Conservation (phyloP, 1,140 invertebrate genomes). For the Phymastichus coffea region DNA sequence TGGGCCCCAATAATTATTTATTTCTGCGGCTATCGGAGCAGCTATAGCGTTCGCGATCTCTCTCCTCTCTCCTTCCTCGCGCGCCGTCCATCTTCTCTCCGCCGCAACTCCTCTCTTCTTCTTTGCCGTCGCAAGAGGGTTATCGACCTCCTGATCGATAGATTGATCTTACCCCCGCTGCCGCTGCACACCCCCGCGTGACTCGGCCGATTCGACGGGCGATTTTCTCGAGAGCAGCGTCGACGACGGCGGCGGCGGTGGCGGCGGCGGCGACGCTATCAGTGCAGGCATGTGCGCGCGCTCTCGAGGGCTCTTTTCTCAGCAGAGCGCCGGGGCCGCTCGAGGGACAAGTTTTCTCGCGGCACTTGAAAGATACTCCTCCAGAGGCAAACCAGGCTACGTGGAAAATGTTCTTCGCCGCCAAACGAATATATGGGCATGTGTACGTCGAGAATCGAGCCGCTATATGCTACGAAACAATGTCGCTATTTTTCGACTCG, state of each 20-base stretch:
- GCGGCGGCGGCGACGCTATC: background rate
- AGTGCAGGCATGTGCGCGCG: background rate
- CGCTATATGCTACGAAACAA: too few species aligned
- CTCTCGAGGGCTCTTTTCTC: constrained; percentile 17
- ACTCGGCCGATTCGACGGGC: constrained; percentile 33
- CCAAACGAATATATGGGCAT: too few species aligned
- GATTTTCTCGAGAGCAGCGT: constrained; percentile 9
- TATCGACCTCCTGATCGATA: constrained; percentile 31
- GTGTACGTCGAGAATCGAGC: too few species aligned
- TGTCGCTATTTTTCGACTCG: too few species aligned
- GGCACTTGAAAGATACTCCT: constrained; percentile 14
- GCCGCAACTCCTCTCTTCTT: background rate
- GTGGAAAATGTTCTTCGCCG: too few species aligned
- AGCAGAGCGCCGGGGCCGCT: background rate
- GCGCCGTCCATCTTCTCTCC: background rate
- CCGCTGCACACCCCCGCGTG: constrained; percentile 7
- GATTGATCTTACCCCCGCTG: constrained; percentile 22
- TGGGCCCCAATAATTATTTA: too few species aligned
- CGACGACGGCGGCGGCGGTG: background rate
- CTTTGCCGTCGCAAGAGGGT: background rate
- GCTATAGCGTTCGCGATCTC: background rate
- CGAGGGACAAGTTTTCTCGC: background rate
- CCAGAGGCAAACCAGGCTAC: too few species aligned
- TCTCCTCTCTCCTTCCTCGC: background rate
- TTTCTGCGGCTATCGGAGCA: too few species aligned